Conservation (phyloP, 2,113 vertebrate species). For the Mobula hypostoma region DNA sequence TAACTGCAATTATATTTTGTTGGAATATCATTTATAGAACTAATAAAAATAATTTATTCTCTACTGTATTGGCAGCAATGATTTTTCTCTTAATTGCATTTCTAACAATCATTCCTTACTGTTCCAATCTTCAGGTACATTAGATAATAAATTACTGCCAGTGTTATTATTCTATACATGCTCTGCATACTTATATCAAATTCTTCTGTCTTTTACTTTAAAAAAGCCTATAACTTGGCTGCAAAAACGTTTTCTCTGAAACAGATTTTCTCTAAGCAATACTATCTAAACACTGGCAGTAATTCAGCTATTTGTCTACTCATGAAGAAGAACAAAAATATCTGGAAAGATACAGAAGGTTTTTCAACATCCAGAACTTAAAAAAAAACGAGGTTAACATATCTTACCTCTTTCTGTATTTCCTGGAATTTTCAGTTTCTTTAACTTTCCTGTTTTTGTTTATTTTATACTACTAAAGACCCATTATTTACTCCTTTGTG, state of each 20-base stretch:
- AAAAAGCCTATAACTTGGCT: background rate
- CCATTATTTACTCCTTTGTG: background rate
- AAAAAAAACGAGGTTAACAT: background rate
- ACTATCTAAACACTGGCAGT: background rate
- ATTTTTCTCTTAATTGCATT: conserved; percentile 4
- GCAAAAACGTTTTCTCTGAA: background rate
- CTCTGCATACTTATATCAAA: background rate
- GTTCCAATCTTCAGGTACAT: conserved; percentile 10
- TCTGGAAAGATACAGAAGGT: background rate
- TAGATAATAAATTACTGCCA: conserved; percentile 11
- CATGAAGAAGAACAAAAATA: background rate
- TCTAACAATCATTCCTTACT: conserved; percentile 2
- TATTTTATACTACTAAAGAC: background rate
- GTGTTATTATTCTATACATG: background rate
- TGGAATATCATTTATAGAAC: conserved; percentile 8
- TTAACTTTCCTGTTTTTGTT: background rate
- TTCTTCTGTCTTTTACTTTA: background rate
- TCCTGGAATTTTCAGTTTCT: background rate
- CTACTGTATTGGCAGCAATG: background rate
- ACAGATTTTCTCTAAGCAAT: background rate
- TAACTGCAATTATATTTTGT: background rate
- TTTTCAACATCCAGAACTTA: background rate
- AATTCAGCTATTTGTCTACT: background rate
- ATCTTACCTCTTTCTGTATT: background rate
- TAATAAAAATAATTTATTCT: conserved; percentile 2